phyloP scores from a whole-genome alignment of 2,797 vertebrate genomes.

The Eulemur mongoz region DNA sequence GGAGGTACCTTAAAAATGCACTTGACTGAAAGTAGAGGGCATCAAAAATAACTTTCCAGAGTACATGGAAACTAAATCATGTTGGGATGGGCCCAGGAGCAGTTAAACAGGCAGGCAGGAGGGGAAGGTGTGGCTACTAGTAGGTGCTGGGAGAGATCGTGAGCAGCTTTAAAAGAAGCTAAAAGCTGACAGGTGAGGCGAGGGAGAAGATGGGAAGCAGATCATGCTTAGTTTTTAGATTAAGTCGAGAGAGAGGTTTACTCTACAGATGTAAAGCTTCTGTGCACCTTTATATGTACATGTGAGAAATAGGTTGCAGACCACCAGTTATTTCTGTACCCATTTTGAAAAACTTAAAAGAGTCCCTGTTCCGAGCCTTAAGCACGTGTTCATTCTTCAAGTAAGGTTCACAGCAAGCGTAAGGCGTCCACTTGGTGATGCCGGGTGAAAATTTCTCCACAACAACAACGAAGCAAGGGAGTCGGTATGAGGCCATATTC shows the following conservation, averaged over 20 bases:
- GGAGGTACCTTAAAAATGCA: neutral
- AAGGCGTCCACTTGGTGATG: neutral
- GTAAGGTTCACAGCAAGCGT: neutral
- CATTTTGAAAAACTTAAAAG: neutral
- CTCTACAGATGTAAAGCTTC: neutral
- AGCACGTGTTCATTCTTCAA: neutral
- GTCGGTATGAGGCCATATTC: neutral
- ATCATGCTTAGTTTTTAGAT: fast-evolving
- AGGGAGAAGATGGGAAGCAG: neutral
- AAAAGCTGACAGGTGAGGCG: neutral
- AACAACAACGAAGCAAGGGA: neutral
- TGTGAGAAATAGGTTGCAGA: neutral
- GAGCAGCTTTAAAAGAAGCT: neutral
- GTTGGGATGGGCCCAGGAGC: neutral
- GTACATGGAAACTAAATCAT: neutral
- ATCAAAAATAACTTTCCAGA: neutral
- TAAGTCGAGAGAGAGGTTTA: no score
- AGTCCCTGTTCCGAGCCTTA: neutral
- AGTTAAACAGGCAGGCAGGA: neutral
- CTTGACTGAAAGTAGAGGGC: neutral
- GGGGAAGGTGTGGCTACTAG: fast-evolving
- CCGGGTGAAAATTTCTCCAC: neutral
- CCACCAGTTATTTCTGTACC: neutral
- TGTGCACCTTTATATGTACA: fast-evolving
- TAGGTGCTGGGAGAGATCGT: neutral